Evolutionary conservation across 2,113 vertebrate species (phyloP).

Genomic region (Australoheros scitulus): DNA sequence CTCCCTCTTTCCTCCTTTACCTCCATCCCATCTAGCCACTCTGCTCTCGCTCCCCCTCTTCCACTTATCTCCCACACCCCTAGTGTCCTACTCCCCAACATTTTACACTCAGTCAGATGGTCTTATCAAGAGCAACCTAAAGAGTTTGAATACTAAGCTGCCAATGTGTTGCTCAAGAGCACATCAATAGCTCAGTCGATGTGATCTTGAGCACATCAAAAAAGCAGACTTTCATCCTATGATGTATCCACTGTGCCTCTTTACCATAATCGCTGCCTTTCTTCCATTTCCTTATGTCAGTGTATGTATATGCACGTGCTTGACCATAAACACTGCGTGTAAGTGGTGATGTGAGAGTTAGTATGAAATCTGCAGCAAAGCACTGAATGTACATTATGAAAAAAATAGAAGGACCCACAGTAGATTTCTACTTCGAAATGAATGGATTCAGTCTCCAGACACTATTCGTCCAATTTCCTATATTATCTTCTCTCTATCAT

Average conservation of each 20-base stretch:
- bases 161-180: slow-evolving; percentile 49
- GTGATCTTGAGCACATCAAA: slow-evolving; percentile 21
- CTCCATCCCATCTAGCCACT: slow-evolving; percentile 53
- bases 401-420: slow-evolving; percentile 50
- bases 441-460: slow-evolving; percentile 79
- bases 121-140: slow-evolving; percentile 36
- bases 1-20: slow-evolving; percentile 43
- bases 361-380: slow-evolving; percentile 72
- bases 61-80: slow-evolving; percentile 48
- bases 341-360: slow-evolving; percentile 61
- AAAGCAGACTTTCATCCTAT: slow-evolving; percentile 17
- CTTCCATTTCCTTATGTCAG: slow-evolving; percentile 28
- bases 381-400: slow-evolving; percentile 58
- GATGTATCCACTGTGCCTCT: slow-evolving; percentile 20
- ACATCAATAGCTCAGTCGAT: slow-evolving; percentile 39
- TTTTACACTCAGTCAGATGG: slow-evolving; percentile 55
- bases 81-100: slow-evolving; percentile 51
- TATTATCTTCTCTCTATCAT: slow-evolving; percentile 74
- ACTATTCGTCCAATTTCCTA: slow-evolving; percentile 70
- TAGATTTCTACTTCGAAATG: slow-evolving; percentile 71
- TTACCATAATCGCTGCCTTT: slow-evolving; percentile 17
- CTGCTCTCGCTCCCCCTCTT: slow-evolving; percentile 29
- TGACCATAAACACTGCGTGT: slow-evolving; percentile 32
- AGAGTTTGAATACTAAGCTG: slow-evolving; percentile 25
- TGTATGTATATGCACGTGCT: neutral